Conservation (phyloP, 2,888 invertebrate species). For the Achlya flavicornis region DNA sequence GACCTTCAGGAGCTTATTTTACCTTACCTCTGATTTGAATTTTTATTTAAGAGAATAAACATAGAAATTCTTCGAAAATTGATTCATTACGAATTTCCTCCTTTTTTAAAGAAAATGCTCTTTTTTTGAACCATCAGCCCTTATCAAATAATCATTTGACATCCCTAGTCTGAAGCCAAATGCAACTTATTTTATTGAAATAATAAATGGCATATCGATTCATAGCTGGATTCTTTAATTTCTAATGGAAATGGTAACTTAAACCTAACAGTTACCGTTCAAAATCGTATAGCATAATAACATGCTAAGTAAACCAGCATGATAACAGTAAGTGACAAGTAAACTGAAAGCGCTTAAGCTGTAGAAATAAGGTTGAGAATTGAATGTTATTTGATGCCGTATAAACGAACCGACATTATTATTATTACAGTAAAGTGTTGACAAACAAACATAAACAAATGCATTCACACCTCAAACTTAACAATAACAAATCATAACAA, state of each 20-base stretch:
- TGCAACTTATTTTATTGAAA: too few species aligned
- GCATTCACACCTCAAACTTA: conserved; percentile 27
- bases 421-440: conserved; percentile 36
- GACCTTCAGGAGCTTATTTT: too few species aligned
- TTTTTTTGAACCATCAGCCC: too few species aligned
- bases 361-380: background rate
- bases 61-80: too few species aligned
- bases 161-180: background rate
- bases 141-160: too few species aligned
- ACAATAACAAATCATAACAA: conserved; percentile 30
- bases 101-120: too few species aligned
- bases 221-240: background rate
- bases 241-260: background rate
- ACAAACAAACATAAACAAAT: conserved; percentile 44
- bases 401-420: background rate
- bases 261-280: background rate
- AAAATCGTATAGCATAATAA: background rate
- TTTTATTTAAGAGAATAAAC: too few species aligned
- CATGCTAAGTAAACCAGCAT: background rate
- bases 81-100: too few species aligned
- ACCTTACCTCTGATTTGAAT: too few species aligned
- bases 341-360: background rate
- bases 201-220: background rate
- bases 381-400: background rate
- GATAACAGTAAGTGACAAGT: background rate